Evolutionary conservation across 2,888 invertebrate species (phyloP).

Genomic region (Ligdia adustata): DNA sequence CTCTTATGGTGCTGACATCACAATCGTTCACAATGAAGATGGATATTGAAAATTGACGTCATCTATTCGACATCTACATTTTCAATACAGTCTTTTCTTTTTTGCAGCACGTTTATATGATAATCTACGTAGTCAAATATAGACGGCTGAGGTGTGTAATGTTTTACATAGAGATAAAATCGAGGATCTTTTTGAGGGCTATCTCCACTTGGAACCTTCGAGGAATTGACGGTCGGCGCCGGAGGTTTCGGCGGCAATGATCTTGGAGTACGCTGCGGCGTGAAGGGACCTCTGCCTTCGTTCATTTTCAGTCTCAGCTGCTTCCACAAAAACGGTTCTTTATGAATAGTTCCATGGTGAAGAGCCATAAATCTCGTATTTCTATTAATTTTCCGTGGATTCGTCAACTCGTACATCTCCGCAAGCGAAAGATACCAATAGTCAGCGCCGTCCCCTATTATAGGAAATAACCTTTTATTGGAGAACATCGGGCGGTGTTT

Average conservation of each 20-base stretch:
- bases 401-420: conserved; percentile 77
- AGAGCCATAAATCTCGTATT: conserved; percentile 55
- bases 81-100: conserved; percentile 62
- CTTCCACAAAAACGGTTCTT: conserved; percentile 72
- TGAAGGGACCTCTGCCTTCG: conserved; percentile 65
- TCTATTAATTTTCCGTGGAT: conserved; percentile 39
- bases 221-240: conserved; percentile 43
- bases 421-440: conserved; percentile 78
- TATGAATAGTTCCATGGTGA: conserved; percentile 65
- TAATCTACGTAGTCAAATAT: conserved; percentile 73
- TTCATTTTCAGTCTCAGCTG: conserved; percentile 46
- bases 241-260: conserved; percentile 13
- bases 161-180: conserved; percentile 68
- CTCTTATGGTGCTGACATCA: conserved; percentile 47
- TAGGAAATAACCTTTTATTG: conserved; percentile 72
- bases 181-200: conserved; percentile 60
- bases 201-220: conserved; percentile 45
- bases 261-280: conserved; percentile 39
- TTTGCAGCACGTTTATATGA: conserved; percentile 64
- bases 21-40: conserved; percentile 19
- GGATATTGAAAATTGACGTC: neutral
- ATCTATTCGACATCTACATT: conserved; percentile 49
- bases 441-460: conserved; percentile 74
- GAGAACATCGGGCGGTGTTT: conserved; percentile 70
- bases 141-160: conserved; percentile 71